Base-by-base conservation (phyloP, 2,888 invertebrate genomes). In the Rhagophthalmus giganteus region DNA sequence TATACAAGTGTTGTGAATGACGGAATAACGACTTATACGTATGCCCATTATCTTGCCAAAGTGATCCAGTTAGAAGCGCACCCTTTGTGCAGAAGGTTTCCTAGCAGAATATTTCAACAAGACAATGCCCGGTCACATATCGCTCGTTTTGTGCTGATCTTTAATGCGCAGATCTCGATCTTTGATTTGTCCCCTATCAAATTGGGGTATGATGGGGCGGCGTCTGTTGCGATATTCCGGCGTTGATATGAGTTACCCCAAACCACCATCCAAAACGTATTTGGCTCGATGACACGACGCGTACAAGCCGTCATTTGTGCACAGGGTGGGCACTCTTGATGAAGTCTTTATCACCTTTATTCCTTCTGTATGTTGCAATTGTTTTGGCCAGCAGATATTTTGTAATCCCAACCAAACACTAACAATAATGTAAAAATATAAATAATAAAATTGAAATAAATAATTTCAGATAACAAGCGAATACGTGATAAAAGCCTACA, bases 401-500 rank as follows among this genome's bases (percentile, higher is more conserved):
- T n/a, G n/a, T n/a, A n/a, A n/a, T n/a, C n/a, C n/a, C n/a, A n/a
- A n/a, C n/a, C n/a, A n/a, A n/a, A n/a, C n/a, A n/a, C n/a, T n/a
- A n/a, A n/a, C n/a, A n/a, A n/a, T n/a, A n/a, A n/a, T n/a, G n/a
- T n/a, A n/a, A n/a, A n/a, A n/a, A n/a, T n/a, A n/a, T 14, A 10
- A 27, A 9, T 5, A 27, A 12, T 15, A 9, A 9, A 25, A 35
- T 13, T 30, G n/a, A 7, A 32, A 37, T 28, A 9, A 6, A 9
- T 45, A 28, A 38, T 33, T 40, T 28, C 73, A 89, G 88, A 74
- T 88, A 44, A 83, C 83, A 59, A 83, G 87, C 66, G 86, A 84
- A 74, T 79, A 81, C 64, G 82, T 89, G 13, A 81, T 90, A 14
- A 72, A 80, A 61, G 83, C 87, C 0, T 93, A 86, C 68, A 86